Evolutionary conservation across 2,113 vertebrate species (phyloP).

Genomic region (Pogona vitticeps): DNA sequence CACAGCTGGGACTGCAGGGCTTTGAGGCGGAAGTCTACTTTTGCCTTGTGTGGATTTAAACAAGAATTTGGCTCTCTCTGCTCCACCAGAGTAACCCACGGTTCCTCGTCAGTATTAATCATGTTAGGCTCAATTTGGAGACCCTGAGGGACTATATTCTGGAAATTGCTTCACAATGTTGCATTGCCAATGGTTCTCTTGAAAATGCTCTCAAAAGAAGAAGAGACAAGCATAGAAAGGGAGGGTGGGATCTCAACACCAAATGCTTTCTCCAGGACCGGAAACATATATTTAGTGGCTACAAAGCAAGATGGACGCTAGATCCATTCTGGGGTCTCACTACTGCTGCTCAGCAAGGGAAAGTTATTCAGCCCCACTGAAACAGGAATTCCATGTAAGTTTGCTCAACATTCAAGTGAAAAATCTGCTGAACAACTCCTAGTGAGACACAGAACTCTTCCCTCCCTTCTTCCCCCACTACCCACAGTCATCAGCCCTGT

Average conservation of each 20-base stretch:
- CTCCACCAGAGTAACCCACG: conserved; percentile 17
- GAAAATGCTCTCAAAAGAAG: neutral
- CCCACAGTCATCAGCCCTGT: neutral
- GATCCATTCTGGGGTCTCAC: neutral
- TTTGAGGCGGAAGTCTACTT: neutral
- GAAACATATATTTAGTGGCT: neutral
- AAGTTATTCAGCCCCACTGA: conserved; percentile 23
- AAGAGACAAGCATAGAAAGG: neutral
- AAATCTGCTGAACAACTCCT: conserved; percentile 37
- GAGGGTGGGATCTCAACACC: neutral
- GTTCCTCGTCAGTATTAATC: conserved; percentile 36
- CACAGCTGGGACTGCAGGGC: conserved; percentile 37
- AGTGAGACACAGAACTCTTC: neutral
- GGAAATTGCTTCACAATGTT: conserved; percentile 41
- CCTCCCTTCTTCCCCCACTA: too few species aligned
- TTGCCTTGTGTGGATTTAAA: conserved; percentile 29
- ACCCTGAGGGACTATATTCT: conserved; percentile 24
- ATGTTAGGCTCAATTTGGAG: conserved; percentile 37
- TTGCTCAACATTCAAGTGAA: conserved; percentile 27
- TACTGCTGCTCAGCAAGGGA: neutral
- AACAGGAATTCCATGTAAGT: conserved; percentile 41
- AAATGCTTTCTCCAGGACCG: neutral
- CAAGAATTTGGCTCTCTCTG: conserved; percentile 26
- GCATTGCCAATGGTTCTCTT: conserved; percentile 20
- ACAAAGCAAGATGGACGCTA: conserved; percentile 1